Evolutionary conservation across 2,888 invertebrate species (phyloP), one percentile per base, ranked within the genome.

Genomic region (Dendrolimus pini): DNA sequence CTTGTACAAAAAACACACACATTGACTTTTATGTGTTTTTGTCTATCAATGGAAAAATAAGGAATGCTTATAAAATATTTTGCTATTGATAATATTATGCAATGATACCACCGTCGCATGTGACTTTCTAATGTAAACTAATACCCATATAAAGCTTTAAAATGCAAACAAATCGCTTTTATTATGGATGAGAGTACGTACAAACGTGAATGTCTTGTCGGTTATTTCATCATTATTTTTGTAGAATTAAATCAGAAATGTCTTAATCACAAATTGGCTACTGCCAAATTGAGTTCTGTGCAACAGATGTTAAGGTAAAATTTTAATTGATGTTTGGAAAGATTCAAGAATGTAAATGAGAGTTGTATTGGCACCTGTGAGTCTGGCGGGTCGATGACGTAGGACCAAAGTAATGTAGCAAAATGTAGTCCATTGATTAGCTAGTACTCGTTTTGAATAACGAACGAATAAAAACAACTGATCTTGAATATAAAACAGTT

Each of bases 381-480:
- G 87, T 89, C 89, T 89, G 80, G 81, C 72, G 70, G 53, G 71
- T 56, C 61, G 73, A 59, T 88, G 87, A 88, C 83, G 85, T 85
- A 82, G 86, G 65, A 64, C 18, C 56, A 58, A 61, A 72, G 72
- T 74, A 80, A 77, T 78, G 74, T 77, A 64, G 65, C 64, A 60
- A 59, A 63, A 65, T 74, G 75, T 72, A 73, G 70, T 70, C 63
- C 61, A 47, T 30, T 9, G 47, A 47, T 47, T 47, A 47, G 12
- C 47, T 10, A 47, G 47, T 12, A 12, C 47, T 9, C 12, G 47
- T 8, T 47, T 9, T 47, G 47, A 47, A 47, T 47, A 47, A 47
- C 47, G 47, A 41, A 54, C n/a, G 41, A 52, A 42, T 13, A 14
- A n/a, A 54, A 41, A 41, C 30, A 54, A 18, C 12, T 47, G 47